Evolutionary conservation across 2,797 vertebrate species (phyloP), one percentile per base, ranked within the genome.

Genomic region (Philypnodon macrostomus): DNA sequence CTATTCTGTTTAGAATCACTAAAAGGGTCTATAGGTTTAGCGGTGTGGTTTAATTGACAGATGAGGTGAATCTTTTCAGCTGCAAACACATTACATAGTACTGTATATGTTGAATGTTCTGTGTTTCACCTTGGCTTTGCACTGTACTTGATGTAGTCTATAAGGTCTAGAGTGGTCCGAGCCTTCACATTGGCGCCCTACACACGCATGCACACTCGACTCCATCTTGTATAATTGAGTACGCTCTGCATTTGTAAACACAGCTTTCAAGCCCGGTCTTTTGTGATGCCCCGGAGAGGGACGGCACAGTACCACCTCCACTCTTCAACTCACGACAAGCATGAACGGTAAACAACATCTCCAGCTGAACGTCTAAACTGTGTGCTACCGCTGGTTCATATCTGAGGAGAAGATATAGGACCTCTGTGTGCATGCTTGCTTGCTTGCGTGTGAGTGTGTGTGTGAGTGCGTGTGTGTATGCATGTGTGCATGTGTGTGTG

Each of bases 261-360:
- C 41, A 13, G 69, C 74, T 80, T 78, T 83, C 67, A 77, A 70
- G 67, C 30, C 53, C 31, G 4, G 45, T 62, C 54, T 75, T 80
- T 77, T 55, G 70, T 46, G 61, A 56, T 19, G 46, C 5, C 2
- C 44, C 50, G 39, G 51, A 76, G 57, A 67, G 60, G 48, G 71
- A 76, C 69, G 70, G 67, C 59, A 68, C n/a, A 26, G 49, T 47
- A 68, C 69, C 67, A 70, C 77, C 73, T 78, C 73, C 59, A 58
- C 63, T 73, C 52, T 53, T n/a, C 67, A 64, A 78, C 66, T 73
- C 66, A 78, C 34, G 46, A 81, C 77, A 71, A 70, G 63, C 73
- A 64, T 85, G 72, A 85, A 79, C 74, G 79, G 74, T 78, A 80
- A 80, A 81, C 73, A 78, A 77, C 70, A 70, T 63, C 42, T 60